Base-by-base conservation (phyloP, 2,888 invertebrate genomes). In the Microplitis deprimator region DNA sequence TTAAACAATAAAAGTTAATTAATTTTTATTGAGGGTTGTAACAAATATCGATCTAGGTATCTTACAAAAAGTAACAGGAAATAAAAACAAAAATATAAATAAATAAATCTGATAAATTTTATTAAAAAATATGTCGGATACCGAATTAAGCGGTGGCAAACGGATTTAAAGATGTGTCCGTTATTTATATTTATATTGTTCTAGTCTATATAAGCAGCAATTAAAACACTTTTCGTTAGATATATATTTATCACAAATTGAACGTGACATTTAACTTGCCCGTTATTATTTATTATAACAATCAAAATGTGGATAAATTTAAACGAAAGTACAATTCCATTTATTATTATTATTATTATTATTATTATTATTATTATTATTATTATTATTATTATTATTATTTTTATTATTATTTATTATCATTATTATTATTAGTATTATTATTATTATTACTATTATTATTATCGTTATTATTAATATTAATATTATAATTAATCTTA, bases 61-160 rank as follows among this genome's bases (percentile, higher is more conserved):
- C 79, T 81, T 76, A 79, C 80, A 79, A 80, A 79, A 78, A 76
- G 78, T 78, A 78, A 80, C 80, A 79, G 79, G 73, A 62, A 62
- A 81, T 79, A 74, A 78, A 76, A 77, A 74, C 65, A 29, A 76
- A 77, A 75, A 78, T 29, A 61, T 64, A 77, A 64, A 59, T 74
- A 68, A 75, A 77, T 73, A 77, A 76, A 70, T 29, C 69, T 75
- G 68, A 81, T 29, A 29, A 76, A 74, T 77, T 75, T 76, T 76
- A 78, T 71, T 77, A 76, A 82, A 82, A 83, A 81, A 82, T 85
- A 87, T 85, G 84, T 83, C 85, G 82, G 83, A 85, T 83, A 85
- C 84, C 85, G 84, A 86, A 81, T 50, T 82, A 84, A 60, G 59
- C 61, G 84, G 85, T 81, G 81, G 83, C 84, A 84, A 82, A 85